These are phyloP conservation scores for Plemyria rubiginata DNA, from an alignment of 2,888 invertebrate genomes.

Conservation along the genomic window DNA sequence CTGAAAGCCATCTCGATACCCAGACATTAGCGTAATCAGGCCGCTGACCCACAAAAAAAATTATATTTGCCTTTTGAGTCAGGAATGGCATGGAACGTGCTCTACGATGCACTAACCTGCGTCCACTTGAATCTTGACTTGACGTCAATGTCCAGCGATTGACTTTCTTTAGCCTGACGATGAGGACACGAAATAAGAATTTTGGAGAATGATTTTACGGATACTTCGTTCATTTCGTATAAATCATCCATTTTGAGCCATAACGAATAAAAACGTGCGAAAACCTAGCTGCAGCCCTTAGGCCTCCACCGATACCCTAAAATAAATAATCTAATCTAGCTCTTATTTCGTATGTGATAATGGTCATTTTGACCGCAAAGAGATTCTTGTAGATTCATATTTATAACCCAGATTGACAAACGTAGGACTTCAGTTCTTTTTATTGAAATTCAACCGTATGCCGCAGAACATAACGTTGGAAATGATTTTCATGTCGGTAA, in stretches of 20 bases:
- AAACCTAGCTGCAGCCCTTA: slow-evolving; percentile 41
- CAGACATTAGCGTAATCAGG: too few species aligned
- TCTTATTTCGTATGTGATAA: slow-evolving; percentile 39
- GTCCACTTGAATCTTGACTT: too few species aligned
- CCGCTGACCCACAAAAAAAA: too few species aligned
- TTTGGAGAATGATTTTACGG: slow-evolving; percentile 8
- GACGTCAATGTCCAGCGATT: too few species aligned
- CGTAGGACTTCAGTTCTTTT: slow-evolving; percentile 22
- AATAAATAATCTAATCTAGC: slow-evolving; percentile 35
- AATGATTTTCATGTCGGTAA: neutral
- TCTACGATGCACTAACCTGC: too few species aligned
- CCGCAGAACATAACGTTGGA: slow-evolving; percentile 16
- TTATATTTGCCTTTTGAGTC: too few species aligned
- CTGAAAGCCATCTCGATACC: too few species aligned
- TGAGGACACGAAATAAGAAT: neutral
- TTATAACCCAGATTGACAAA: slow-evolving; percentile 49
- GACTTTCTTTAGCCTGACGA: too few species aligned
- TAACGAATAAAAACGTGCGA: slow-evolving; percentile 38
- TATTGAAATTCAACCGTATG: slow-evolving; percentile 24
- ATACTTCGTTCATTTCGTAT: slow-evolving; percentile 25
- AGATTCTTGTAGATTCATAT: slow-evolving; percentile 49
- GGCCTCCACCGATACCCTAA: slow-evolving; percentile 20
- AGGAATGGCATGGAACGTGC: too few species aligned
- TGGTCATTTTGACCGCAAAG: slow-evolving; percentile 38
- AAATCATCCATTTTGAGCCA: slow-evolving; percentile 32